Base-by-base conservation (phyloP, 2,797 vertebrate species). In the Rhinella marina region DNA sequence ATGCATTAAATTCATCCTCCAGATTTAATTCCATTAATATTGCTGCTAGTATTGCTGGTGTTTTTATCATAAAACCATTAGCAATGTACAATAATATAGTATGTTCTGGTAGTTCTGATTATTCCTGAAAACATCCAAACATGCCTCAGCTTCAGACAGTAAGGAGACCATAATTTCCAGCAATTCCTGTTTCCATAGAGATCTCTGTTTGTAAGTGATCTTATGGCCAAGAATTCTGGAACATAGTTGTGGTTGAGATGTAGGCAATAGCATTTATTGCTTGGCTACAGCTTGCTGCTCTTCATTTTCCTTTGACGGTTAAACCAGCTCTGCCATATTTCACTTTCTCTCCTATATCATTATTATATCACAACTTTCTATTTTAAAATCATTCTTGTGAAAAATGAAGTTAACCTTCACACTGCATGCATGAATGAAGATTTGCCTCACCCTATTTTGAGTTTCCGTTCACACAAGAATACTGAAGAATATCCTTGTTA, bases 171-270 rank as follows among this genome's bases (percentile, higher is more conserved):
- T 19, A 84, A 72, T 88, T 88, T 85, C 79, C 88, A 78, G 27
- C 23, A 17, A 70, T 66, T 89, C 61, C 68, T 29, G 25, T 89
- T 78, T 84, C 85, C 64, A 70, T 59, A 50, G 75, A 70, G 82
- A 86, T 66, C 25, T 78, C 50, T 80, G 79, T 89, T 86, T 88
- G 61, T 32, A 41, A 52, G 73, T 52, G 54, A 72, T 61, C 52
- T 29, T 89, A 0, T 23, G 21, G 85, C 85, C 72, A 83, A 66
- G 88, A 89, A 86, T 80, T 81, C 17, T 70, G 80, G 85, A 83
- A 86, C 81, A 86, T 89, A 86, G 54, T 77, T 89, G 88, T 86
- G 85, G 88, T 81, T 78, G 52, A 57, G 81, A 83, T 79, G 62
- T 83, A 77, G 85, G 80, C 61, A 72, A 73, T 66, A 70, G n/a